Conservation (phyloP, 2,797 vertebrate species). For the Enteromius thamalakanensis region DNA sequence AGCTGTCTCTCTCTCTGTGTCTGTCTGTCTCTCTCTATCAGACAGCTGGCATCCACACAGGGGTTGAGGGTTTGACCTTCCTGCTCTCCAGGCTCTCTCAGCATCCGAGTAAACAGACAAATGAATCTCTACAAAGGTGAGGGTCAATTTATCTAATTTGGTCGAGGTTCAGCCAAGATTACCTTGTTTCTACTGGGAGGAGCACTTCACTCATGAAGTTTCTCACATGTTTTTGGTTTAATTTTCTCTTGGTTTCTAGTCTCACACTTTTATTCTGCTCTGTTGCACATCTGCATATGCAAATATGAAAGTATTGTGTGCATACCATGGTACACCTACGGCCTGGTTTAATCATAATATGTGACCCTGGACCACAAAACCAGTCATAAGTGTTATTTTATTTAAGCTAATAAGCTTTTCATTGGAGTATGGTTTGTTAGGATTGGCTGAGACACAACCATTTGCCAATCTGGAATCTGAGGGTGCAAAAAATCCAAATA, state of each 20-base stretch:
- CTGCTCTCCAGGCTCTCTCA: constrained; percentile 71
- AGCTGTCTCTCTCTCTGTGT: constrained; percentile 35
- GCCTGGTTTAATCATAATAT: background rate
- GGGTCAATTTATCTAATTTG: constrained; percentile 60
- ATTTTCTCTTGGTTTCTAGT: background rate
- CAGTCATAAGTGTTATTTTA: too few species aligned
- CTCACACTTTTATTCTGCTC: background rate
- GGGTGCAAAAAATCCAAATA: too few species aligned
- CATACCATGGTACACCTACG: background rate
- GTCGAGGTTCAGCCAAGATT: constrained; percentile 50
- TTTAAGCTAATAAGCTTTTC: too few species aligned
- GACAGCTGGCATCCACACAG: constrained; percentile 74
- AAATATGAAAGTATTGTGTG: background rate
- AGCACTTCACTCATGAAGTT: constrained; percentile 17
- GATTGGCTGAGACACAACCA: too few species aligned
- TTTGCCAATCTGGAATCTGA: too few species aligned
- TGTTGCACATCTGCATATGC: background rate
- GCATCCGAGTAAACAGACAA: constrained; percentile 64
- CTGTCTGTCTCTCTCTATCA: constrained; percentile 65
- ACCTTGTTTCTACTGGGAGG: constrained; percentile 35
- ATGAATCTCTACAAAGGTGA: constrained; percentile 66
- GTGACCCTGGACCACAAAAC: too few species aligned
- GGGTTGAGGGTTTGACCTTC: constrained; percentile 79
- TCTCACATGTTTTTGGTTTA: background rate
- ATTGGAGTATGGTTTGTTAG: too few species aligned